Percentiles rank a stretch among this genome's conserved stretches.
These are phyloP conservation scores for Tauraco hartlaubi DNA, from an alignment of 2,797 vertebrate species.

Conservation along the genomic window DNA sequence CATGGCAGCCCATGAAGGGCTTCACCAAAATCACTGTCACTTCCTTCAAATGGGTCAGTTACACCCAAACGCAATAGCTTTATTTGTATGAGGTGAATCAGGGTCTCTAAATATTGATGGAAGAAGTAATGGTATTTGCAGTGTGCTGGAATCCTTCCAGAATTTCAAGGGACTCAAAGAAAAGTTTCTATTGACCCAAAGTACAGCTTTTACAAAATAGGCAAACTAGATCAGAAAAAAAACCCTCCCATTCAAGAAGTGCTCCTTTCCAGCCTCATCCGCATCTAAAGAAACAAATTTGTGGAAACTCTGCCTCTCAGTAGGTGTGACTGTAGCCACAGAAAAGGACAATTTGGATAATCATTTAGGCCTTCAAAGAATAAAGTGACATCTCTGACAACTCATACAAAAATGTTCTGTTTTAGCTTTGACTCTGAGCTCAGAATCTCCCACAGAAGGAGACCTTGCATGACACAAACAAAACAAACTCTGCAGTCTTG, in stretches of 20 bases:
- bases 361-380: background rate
- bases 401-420: background rate
- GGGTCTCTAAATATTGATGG: background rate
- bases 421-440: background rate
- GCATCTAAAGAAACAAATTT: background rate
- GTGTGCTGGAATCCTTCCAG: background rate
- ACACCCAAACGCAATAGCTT: background rate
- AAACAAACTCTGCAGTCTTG: background rate
- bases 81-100: background rate
- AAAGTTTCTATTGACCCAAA: background rate
- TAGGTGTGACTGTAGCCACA: background rate
- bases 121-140: background rate
- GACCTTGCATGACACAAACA: background rate
- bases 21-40: background rate
- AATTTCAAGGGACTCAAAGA: background rate
- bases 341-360: background rate
- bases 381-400: conserved; percentile 8
- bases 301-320: background rate
- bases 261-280: background rate
- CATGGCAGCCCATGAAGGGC: background rate
- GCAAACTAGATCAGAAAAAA: background rate
- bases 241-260: background rate
- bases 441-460: background rate
- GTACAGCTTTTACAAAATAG: background rate
- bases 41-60: background rate